Conservation (phyloP, 2,113 vertebrate species). For the Tursiops truncatus region DNA sequence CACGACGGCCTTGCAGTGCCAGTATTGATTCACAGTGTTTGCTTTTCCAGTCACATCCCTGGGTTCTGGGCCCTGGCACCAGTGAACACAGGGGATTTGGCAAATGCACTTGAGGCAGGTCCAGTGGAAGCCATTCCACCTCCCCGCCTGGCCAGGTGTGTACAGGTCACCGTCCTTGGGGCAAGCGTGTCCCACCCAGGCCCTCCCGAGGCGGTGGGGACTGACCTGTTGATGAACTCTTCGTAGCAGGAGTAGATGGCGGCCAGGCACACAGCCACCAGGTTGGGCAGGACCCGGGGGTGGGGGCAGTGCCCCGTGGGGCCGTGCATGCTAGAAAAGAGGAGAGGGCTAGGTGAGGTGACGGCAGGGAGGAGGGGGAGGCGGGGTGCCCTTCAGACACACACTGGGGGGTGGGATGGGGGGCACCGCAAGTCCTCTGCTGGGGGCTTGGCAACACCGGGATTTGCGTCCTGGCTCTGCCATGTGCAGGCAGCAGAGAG, state of each 20-base stretch:
- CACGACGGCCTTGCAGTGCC: rapidly evolving
- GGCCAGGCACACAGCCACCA: slow-evolving; percentile 98
- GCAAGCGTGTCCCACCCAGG: rapidly evolving
- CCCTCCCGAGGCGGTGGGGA: neutral
- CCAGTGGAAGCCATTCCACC: neutral
- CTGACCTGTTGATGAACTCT: slow-evolving; percentile 99
- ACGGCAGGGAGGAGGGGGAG: rapidly evolving
- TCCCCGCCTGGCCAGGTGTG: neutral
- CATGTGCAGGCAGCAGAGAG: neutral
- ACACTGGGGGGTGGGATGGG: rapidly evolving
- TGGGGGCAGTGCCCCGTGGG: slow-evolving; percentile 98
- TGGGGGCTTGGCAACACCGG: neutral
- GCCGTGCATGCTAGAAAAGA: slow-evolving; percentile 95
- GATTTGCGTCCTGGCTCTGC: neutral
- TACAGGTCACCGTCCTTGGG: rapidly evolving
- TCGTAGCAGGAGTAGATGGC: slow-evolving; percentile 99
- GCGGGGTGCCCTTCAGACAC: too few relatives aligned
- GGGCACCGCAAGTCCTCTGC: neutral
- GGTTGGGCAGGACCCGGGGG: slow-evolving; percentile 97
- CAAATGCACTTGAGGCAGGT: rapidly evolving
- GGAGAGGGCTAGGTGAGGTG: neutral
- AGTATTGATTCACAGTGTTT: rapidly evolving
- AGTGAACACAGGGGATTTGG: rapidly evolving
- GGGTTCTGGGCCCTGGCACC: neutral
- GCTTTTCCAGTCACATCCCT: neutral